Evolutionary conservation across 2,113 vertebrate species (phyloP), one percentile per base, ranked within the genome.

Genomic region (Pampusana beccarii): DNA sequence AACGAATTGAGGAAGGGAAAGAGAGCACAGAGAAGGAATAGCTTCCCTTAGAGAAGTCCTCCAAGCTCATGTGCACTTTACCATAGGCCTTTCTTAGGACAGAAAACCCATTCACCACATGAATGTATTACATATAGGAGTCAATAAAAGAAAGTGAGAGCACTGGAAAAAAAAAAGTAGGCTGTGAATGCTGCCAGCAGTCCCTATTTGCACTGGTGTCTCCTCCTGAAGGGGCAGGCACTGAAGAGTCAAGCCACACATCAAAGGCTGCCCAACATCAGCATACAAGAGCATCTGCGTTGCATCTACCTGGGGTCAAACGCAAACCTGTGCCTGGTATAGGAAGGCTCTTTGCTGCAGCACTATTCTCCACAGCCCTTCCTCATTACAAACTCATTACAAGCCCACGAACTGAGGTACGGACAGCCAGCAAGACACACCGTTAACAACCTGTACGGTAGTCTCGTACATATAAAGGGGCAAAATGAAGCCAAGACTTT

Each of bases 401-500:
- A n/a, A n/a, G n/a, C n/a, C n/a, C n/a, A n/a, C n/a, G n/a, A 92
- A 48, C 25, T 2, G 2, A 84, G 53, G 57, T 31, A 71, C 16
- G 91, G 65, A 53, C 57, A 93, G 72, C 33, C 42, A 13, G 53
- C 44, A 84, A 86, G 53, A 79, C 19, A 65, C 17, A 58, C 36
- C 1, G 0, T 65, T 79, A 89, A 48, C 61, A 91, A 89, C 74
- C 0, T 0, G 0, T 18, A 58, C 50, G 34, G 73, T 61, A 86
- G 71, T 75, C 16, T 11, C 19, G 62, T 65, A 36, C 5, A 3
- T 72, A 81, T 72, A 82, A 92, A 92, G 26, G 14, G 9, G 15
- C n/a, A 92, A 93, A n/a, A 6, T 80, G 65, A 91, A 92, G 80
- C 71, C 88, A 91, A 92, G 80, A 89, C 69, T 93, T 84, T 75